These are phyloP conservation scores for Anolis apletophallus DNA, from an alignment of 2,797 vertebrate species.

Conservation along the genomic window DNA sequence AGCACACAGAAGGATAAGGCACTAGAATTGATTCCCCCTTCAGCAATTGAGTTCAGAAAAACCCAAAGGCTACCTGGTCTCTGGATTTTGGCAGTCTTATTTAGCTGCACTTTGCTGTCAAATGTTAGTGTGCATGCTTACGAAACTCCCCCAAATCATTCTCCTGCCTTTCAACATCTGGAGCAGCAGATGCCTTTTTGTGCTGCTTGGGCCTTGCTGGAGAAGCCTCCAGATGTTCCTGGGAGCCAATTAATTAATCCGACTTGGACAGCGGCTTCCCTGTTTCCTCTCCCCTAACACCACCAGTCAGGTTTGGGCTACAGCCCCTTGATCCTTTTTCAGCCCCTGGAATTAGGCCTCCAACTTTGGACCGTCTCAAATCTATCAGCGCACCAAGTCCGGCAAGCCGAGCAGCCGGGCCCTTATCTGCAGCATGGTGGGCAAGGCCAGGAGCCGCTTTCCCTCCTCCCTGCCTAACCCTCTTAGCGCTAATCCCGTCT, in stretches of 20 bases:
- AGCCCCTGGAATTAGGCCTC: slow-evolving; percentile 62
- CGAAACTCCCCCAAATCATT: no score
- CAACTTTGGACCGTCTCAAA: slow-evolving; percentile 49
- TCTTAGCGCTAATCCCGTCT: slow-evolving; percentile 73
- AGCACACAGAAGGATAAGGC: not conserved
- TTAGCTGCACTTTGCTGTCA: no score
- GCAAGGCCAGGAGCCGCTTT: slow-evolving; percentile 63
- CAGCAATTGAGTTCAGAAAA: not conserved
- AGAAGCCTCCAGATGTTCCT: slow-evolving; percentile 1
- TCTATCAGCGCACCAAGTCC: slow-evolving; percentile 38
- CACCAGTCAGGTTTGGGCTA: slow-evolving; percentile 5
- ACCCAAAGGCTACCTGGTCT: not conserved
- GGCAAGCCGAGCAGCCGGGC: slow-evolving; percentile 48
- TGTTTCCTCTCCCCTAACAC: not conserved
- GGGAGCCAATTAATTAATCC: not conserved
- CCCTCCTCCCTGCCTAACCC: slow-evolving; percentile 67
- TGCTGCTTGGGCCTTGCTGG: not conserved
- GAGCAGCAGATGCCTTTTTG: not conserved
- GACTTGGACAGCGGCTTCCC: not conserved
- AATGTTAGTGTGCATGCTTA: no score
- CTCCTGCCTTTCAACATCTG: not conserved
- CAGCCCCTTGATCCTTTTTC: slow-evolving; percentile 37
- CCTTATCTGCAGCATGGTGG: slow-evolving; percentile 65
- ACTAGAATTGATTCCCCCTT: not conserved
- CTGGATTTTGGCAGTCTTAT: not conserved